A percentile compares a stretch with the other conserved stretches of the same genome.
These are phyloP conservation scores for Lasiommata megera DNA, from an alignment of 2,888 invertebrate genomes.

Conservation along the genomic window DNA sequence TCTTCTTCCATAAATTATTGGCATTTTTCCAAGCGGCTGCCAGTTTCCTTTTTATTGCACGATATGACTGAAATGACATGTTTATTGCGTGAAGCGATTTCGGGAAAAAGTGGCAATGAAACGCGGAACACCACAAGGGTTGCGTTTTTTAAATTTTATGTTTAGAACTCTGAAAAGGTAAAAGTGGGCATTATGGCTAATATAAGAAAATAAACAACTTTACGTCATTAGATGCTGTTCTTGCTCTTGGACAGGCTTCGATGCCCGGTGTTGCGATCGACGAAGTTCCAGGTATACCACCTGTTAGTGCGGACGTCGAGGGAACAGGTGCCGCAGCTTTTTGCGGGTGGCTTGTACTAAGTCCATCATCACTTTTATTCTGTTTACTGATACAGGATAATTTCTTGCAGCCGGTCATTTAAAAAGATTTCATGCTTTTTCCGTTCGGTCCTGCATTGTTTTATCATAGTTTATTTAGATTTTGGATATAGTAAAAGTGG, in stretches of 20 bases:
- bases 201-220: not conserved
- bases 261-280: not conserved
- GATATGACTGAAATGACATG: constrained; percentile 24
- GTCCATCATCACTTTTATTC: not conserved
- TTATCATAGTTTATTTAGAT: not conserved
- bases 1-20: constrained; percentile 39
- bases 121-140: too few relatives aligned
- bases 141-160: too few relatives aligned
- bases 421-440: not conserved
- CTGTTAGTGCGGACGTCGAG: not conserved
- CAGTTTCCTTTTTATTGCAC: constrained; percentile 8
- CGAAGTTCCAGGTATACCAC: not conserved
- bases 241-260: not conserved
- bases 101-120: too few relatives aligned
- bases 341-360: not conserved
- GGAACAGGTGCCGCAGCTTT: not conserved
- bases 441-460: not conserved
- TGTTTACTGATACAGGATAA: not conserved
- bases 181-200: not conserved
- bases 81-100: too few relatives aligned
- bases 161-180: too few relatives aligned
- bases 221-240: not conserved
- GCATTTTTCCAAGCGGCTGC: constrained; percentile 25
- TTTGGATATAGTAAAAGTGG: too few relatives aligned
- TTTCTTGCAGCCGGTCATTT: constrained; percentile 5